These are phyloP conservation scores for Blennius ocellaris DNA, from an alignment of 2,113 vertebrate genomes.

Conservation along the genomic window DNA sequence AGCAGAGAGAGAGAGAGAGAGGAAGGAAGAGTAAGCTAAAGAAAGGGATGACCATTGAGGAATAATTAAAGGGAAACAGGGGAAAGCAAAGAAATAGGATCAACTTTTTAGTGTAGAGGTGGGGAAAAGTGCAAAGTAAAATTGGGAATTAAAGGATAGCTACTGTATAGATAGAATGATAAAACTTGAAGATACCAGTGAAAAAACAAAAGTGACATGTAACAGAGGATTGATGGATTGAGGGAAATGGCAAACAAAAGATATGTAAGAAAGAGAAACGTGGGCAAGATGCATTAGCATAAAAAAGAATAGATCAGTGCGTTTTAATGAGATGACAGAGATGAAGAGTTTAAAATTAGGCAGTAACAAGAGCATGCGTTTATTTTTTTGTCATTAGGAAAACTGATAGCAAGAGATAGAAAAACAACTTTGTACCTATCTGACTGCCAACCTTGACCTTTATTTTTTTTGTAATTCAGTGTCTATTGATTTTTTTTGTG, in stretches of 20 bases:
- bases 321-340: background rate
- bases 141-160: too few species aligned
- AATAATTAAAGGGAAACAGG: background rate
- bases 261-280: constrained; percentile 1
- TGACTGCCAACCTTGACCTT: background rate
- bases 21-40: constrained; percentile 2
- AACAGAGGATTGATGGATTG: background rate
- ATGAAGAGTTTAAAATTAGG: background rate
- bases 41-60: constrained; percentile 21
- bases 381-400: background rate
- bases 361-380: background rate
- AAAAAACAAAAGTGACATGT: background rate
- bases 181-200: too few species aligned
- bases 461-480: constrained; percentile 2
- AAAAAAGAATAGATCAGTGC: background rate
- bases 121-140: too few species aligned
- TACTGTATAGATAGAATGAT: too few species aligned
- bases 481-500: constrained; percentile 16
- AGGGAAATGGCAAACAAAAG: background rate
- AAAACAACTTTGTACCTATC: background rate
- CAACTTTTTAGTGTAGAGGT: too few species aligned
- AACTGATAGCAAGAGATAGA: background rate
- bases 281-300: too few species aligned
- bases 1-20: background rate
- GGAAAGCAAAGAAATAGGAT: background rate